These are phyloP conservation scores for Eupithecia insigniata DNA, from an alignment of 2,888 invertebrate species.

Conservation along the genomic window DNA sequence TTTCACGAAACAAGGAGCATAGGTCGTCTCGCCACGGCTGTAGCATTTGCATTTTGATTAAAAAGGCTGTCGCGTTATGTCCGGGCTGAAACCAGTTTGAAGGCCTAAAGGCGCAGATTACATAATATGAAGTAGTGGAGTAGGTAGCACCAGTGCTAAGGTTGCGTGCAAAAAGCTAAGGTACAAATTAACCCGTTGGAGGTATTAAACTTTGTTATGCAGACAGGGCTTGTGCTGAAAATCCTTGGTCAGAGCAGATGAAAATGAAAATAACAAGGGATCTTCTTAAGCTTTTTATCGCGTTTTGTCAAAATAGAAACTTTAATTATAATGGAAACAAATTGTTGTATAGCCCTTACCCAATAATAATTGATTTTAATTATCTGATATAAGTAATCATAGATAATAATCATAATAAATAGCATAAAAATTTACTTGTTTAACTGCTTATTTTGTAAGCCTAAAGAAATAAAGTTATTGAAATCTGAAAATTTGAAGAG, in stretches of 20 bases:
- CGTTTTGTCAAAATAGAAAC: no score
- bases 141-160: neutral
- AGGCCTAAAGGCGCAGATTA: conserved; percentile 6
- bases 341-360: no score
- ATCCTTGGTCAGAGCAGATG: neutral
- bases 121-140: neutral
- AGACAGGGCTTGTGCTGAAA: neutral
- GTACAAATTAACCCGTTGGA: conserved; percentile 5
- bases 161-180: neutral
- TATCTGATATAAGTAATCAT: no score
- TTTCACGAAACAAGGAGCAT: conserved; percentile 11
- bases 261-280: neutral
- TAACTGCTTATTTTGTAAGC: no score
- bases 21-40: conserved; percentile 10
- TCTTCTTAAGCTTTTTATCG: no score
- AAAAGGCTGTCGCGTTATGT: conserved; percentile 42
- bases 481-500: no score
- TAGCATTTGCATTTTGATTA: conserved; percentile 51
- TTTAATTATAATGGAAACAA: no score
- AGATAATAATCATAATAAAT: no score
- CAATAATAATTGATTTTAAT: no score
- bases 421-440: no score
- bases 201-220: neutral
- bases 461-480: no score
- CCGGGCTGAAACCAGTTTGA: conserved; percentile 21